Evolutionary conservation across 64 coral and sea anemone genomes (phyloP), one percentile per base, ranked within the genome.

Genomic region (Montipora foliosa): DNA sequence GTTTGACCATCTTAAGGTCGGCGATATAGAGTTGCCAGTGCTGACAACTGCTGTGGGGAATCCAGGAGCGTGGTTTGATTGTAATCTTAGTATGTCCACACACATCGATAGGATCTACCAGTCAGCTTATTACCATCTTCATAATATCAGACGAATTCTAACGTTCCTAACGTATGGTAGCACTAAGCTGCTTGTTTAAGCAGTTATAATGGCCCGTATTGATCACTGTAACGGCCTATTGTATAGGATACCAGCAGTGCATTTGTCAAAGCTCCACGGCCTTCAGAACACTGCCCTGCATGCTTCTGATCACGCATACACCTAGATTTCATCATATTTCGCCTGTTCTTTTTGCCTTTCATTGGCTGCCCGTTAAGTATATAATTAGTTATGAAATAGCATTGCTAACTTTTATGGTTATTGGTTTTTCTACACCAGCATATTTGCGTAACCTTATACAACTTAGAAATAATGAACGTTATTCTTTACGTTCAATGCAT

Each of bases 321-420:
- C 79, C 79, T 81, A 24, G 79, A 55, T n/a, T 21, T 81, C 59
- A 24, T 53, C 79, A 81, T 81, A 81, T 81, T 14, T 55, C 47
- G 16, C 79, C 79, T 12, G 14, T 52, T 12, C 47, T 81, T 16
- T 15, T 14, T n/a, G 11, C 79, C 5, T 29, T 81, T 20, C 48
- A 81, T 14, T 84, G 24, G 81, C 52, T 84, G 1, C 81, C 81
- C 0, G 58, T 44, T 24, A 45, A n/a, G 44, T 84, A 19, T 84
- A 84, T 16, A 67, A 84, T 84, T 84, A 22, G 51, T 16, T 84
- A 25, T 84, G 67, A 84, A 66, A 66, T 84, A 16, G 53, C 5
- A 15, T 37, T 3, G 44, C 67, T 84, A 22, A 81, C 79, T 25
- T 81, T 81, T 57, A 81, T 22, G 59, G 79, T 25, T 1, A 81